These are phyloP conservation scores for Lemur catta DNA, from an alignment of 2,797 vertebrate genomes.

Conservation along the genomic window DNA sequence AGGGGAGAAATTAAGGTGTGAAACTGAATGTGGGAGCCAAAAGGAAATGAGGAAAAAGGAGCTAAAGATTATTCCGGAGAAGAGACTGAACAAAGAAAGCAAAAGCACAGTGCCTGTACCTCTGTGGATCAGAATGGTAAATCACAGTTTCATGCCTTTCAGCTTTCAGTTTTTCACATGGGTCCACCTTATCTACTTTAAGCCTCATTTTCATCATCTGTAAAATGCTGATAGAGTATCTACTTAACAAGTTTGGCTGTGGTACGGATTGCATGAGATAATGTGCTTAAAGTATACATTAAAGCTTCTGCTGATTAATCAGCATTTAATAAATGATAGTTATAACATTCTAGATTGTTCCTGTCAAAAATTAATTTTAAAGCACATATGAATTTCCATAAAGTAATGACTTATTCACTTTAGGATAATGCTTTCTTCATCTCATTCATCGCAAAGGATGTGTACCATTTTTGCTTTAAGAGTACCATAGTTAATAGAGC, in stretches of 20 bases:
- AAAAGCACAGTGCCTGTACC: background rate
- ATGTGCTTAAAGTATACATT: background rate
- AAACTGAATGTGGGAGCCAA: background rate
- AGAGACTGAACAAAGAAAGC: background rate
- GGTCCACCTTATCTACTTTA: background rate
- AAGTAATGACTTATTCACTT: background rate
- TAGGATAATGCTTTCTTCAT: background rate
- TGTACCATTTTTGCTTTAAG: background rate
- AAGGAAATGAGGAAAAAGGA: background rate
- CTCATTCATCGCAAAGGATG: background rate
- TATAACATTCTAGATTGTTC: background rate
- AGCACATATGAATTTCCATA: background rate
- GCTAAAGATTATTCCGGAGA: background rate
- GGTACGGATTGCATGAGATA: background rate
- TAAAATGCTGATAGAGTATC: background rate
- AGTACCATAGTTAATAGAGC: background rate
- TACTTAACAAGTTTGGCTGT: background rate
- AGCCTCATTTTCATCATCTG: background rate
- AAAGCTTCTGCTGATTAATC: background rate
- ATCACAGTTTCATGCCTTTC: background rate
- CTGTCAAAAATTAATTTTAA: background rate
- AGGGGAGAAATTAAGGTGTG: background rate
- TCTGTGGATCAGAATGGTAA: background rate
- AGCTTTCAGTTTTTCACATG: background rate
- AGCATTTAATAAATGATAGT: background rate